Evolutionary conservation across 2,797 vertebrate species (phyloP).

Genomic region (Simalia tracyae): DNA sequence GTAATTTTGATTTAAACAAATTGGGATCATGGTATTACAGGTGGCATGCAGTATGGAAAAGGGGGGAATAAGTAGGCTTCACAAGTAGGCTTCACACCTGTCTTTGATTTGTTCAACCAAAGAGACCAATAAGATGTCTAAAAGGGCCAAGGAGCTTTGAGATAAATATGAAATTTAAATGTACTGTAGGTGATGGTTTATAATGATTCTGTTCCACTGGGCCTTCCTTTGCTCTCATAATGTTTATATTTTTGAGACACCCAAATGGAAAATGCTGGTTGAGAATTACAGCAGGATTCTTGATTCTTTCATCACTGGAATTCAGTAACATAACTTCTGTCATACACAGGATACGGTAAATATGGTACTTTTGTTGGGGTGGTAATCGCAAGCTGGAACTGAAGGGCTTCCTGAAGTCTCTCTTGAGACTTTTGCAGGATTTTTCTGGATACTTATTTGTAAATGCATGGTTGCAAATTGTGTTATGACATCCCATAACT

Average conservation of each 20-base stretch:
- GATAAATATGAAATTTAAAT: slow-evolving; percentile 3
- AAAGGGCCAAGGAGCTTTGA: background rate
- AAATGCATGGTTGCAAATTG: background rate
- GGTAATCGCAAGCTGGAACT: slow-evolving; percentile 56
- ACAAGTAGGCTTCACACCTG: too few relatives aligned
- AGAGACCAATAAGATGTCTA: background rate
- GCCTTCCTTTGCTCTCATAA: background rate
- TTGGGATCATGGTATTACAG: background rate
- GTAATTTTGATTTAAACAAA: slow-evolving; percentile 5
- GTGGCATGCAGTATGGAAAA: background rate
- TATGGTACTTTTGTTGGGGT: slow-evolving; percentile 41
- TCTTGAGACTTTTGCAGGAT: slow-evolving; percentile 40
- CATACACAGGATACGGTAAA: background rate
- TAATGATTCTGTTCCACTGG: rapidly evolving
- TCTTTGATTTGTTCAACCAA: background rate
- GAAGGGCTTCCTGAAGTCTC: slow-evolving; percentile 59
- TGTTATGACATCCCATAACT: slow-evolving; percentile 17
- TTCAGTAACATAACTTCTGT: slow-evolving; percentile 23
- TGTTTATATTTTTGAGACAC: background rate
- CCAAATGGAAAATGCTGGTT: background rate
- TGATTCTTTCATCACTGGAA: slow-evolving; percentile 25
- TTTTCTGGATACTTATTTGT: slow-evolving; percentile 57
- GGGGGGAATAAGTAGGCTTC: too few relatives aligned
- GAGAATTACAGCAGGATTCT: slow-evolving; percentile 11
- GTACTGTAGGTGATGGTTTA: background rate